Percentiles rank a stretch among this genome's conserved stretches.
Evolutionary conservation across 2,113 vertebrate genomes (phyloP).

Genomic region (Mionectes macconnelli): DNA sequence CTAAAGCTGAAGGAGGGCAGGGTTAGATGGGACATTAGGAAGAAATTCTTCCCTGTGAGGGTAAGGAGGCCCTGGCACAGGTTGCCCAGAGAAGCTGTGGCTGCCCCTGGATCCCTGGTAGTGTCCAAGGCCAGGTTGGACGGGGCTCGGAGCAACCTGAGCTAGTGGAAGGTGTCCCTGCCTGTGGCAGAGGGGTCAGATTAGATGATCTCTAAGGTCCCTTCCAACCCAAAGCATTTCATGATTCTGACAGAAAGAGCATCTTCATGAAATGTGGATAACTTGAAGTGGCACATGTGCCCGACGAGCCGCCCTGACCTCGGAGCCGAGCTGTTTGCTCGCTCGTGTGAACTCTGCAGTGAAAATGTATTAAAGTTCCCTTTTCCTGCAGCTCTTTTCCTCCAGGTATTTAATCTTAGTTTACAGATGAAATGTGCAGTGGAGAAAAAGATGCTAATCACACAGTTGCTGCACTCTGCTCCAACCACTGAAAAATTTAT

Average conservation of each 20-base stretch:
- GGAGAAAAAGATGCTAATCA: conserved; percentile 61
- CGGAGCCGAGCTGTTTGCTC: background rate
- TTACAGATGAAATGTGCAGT: conserved; percentile 52
- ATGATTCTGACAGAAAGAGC: background rate
- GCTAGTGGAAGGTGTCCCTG: fast-evolving
- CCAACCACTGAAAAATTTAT: conserved; percentile 46
- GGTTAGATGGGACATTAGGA: background rate
- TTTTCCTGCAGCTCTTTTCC: background rate
- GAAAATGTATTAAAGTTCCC: conserved; percentile 12
- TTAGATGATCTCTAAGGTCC: background rate
- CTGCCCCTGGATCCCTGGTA: background rate
- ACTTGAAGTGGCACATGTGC: fast-evolving
- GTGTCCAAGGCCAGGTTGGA: background rate
- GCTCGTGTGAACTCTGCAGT: background rate
- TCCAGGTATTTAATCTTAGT: conserved; percentile 60
- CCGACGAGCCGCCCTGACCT: fast-evolving
- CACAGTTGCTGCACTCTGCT: conserved; percentile 39
- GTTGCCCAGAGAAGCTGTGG: background rate
- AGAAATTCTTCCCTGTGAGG: background rate
- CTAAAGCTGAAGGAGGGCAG: background rate
- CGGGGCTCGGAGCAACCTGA: fast-evolving
- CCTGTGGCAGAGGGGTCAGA: background rate
- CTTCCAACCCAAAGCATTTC: background rate
- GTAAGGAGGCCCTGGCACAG: background rate
- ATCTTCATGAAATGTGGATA: background rate